Conservation (phyloP, 2,888 invertebrate species). For the Schizaphis graminum region DNA sequence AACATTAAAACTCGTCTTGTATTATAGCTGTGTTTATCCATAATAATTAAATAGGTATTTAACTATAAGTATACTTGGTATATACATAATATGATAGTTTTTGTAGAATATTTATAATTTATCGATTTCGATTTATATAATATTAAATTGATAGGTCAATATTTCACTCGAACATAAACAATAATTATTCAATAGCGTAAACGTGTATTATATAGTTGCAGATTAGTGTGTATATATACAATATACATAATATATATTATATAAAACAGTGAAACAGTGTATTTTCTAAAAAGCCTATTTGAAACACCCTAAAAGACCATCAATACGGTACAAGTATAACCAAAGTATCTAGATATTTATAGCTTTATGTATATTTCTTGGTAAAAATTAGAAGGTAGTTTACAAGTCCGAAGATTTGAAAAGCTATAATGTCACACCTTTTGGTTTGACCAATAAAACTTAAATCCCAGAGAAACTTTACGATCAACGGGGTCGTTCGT, state of each 20-base stretch:
- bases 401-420: neutral
- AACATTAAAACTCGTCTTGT: neutral
- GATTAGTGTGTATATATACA: neutral
- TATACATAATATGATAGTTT: neutral
- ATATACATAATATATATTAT: no score
- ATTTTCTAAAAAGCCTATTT: neutral
- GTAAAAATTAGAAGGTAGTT: constrained; percentile 31
- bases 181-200: neutral
- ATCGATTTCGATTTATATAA: neutral
- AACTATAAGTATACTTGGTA: neutral
- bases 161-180: neutral
- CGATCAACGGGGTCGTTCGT: constrained; percentile 33
- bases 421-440: constrained; percentile 49
- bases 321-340: neutral
- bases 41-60: neutral
- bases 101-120: neutral
- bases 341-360: neutral
- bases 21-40: neutral
- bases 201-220: neutral
- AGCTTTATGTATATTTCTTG: neutral
- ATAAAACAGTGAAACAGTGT: no score
- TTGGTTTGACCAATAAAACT: constrained; percentile 49
- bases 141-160: neutral
- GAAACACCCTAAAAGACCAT: neutral
- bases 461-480: constrained; percentile 42